Percentiles rank a stretch among this genome's conserved stretches.
phyloP scores from a whole-genome alignment of 2,888 invertebrate genomes.

The Homarus gammarus region DNA sequence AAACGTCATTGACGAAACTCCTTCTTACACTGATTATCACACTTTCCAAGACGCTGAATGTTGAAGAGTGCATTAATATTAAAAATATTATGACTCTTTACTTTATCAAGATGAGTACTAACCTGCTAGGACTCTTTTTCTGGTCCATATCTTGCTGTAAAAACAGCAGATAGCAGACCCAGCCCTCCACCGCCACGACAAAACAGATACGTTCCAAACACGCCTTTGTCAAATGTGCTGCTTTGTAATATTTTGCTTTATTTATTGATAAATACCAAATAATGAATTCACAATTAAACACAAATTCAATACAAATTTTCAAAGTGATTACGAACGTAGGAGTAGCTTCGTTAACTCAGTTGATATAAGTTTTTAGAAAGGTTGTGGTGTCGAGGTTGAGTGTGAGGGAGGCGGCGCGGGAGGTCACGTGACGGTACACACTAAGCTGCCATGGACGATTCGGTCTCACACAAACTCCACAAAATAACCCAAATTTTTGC shows the following conservation, averaged over 20 bases:
- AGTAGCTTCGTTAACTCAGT: background rate
- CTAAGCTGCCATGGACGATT: too few species aligned
- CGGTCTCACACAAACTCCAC: too few species aligned
- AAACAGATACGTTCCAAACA: slow-evolving; percentile 54
- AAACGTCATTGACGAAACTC: slow-evolving; percentile 28
- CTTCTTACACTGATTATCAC: background rate
- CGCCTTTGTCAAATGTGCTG: background rate
- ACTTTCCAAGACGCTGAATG: background rate
- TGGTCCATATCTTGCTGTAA: slow-evolving; percentile 72
- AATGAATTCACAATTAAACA: too few species aligned
- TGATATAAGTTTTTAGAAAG: background rate
- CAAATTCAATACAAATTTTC: background rate
- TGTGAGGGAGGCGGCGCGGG: background rate
- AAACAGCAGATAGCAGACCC: slow-evolving; percentile 63
- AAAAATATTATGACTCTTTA: background rate
- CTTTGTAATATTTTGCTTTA: background rate
- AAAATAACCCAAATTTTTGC: too few species aligned
- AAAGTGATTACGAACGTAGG: background rate
- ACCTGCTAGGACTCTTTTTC: slow-evolving; percentile 72
- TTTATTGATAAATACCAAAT: background rate
- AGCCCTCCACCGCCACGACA: slow-evolving; percentile 48
- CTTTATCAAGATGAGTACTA: slow-evolving; percentile 8
- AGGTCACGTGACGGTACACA: slow-evolving; percentile 46
- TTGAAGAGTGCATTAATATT: background rate
- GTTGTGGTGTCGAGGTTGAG: background rate